Conservation (phyloP, 2,797 vertebrate species). For the Acrossocheilus wenchowensis region DNA sequence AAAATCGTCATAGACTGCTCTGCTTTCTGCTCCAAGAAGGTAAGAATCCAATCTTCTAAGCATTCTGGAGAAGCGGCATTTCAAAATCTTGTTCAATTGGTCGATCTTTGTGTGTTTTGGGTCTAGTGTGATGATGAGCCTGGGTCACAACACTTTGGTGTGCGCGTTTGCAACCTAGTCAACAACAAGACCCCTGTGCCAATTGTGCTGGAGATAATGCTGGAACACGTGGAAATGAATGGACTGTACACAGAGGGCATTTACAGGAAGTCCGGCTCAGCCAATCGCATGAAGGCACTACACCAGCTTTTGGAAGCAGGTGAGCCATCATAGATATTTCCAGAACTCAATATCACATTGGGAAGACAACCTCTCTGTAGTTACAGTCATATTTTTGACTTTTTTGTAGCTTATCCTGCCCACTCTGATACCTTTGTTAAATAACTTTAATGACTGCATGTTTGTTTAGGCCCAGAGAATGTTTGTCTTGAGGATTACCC, state of each 20-base stretch:
- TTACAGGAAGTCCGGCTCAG: slow-evolving; percentile 96
- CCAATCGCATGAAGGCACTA: slow-evolving; percentile 94
- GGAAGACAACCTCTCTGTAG: neutral
- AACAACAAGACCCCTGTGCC: slow-evolving; percentile 89
- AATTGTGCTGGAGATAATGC: slow-evolving; percentile 91
- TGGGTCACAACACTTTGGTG: slow-evolving; percentile 86
- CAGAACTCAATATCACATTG: neutral
- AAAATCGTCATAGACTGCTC: slow-evolving; percentile 88
- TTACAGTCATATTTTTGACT: neutral
- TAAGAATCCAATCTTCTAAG: slow-evolving; percentile 56
- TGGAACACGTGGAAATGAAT: slow-evolving; percentile 96
- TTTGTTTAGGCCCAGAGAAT: slow-evolving; percentile 79
- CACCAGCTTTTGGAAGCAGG: slow-evolving; percentile 89
- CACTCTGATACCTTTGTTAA: neutral
- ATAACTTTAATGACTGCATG: neutral
- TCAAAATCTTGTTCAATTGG: neutral
- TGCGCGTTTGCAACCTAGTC: slow-evolving; percentile 84
- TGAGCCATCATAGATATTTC: slow-evolving; percentile 56
- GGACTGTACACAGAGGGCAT: slow-evolving; percentile 98
- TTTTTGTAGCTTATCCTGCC: neutral
- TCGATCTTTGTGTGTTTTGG: neutral
- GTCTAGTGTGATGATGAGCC: slow-evolving; percentile 84
- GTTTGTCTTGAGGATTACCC: slow-evolving; percentile 92
- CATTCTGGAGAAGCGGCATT: neutral
- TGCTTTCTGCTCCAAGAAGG: slow-evolving; percentile 85